Evolutionary conservation across 1,140 invertebrate species (phyloP).

Genomic region (Drosophila athabasca): DNA sequence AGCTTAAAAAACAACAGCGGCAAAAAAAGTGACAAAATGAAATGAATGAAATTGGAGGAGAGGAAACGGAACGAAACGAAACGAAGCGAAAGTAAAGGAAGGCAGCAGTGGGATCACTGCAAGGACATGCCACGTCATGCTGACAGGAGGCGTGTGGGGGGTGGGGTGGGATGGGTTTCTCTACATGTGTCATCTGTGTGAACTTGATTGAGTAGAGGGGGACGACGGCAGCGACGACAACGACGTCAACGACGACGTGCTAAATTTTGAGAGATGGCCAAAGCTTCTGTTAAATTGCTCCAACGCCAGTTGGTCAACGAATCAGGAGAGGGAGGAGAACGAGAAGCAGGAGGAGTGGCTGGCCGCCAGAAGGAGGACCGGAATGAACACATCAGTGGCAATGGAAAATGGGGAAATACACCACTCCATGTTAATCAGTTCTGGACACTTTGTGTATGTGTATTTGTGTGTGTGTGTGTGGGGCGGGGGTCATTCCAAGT

Average conservation of each 20-base stretch:
- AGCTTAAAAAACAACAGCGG: slow-evolving; percentile 53
- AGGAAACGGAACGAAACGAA: slow-evolving; percentile 11
- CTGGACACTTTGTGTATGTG: slow-evolving; percentile 41
- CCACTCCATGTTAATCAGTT: slow-evolving; percentile 56
- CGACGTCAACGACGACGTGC: slow-evolving; percentile 43
- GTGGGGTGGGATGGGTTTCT: slow-evolving; percentile 3
- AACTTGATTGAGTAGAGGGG: slow-evolving; percentile 45
- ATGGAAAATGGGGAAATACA: slow-evolving; percentile 42
- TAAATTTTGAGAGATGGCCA: slow-evolving; percentile 76
- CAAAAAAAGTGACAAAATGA: slow-evolving; percentile 12
- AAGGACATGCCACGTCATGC: slow-evolving; percentile 60
- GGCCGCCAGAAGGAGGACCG: neutral
- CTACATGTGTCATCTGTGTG: slow-evolving; percentile 54
- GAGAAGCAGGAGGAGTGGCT: neutral
- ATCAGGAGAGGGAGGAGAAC: neutral
- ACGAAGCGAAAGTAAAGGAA: neutral
- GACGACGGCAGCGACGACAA: neutral
- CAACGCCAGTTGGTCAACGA: slow-evolving; percentile 33
- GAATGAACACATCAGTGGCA: slow-evolving; percentile 52
- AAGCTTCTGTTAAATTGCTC: slow-evolving; percentile 66
- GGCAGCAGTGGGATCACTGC: slow-evolving; percentile 34
- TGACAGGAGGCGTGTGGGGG: slow-evolving; percentile 44
- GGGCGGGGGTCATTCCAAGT: neutral
- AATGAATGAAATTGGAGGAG: slow-evolving; percentile 48
- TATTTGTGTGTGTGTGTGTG: slow-evolving; percentile 8